A percentile compares a stretch with the other conserved stretches of the same genome.
Conservation (phyloP, 2,797 vertebrate genomes). For the Xerus rutilus region DNA sequence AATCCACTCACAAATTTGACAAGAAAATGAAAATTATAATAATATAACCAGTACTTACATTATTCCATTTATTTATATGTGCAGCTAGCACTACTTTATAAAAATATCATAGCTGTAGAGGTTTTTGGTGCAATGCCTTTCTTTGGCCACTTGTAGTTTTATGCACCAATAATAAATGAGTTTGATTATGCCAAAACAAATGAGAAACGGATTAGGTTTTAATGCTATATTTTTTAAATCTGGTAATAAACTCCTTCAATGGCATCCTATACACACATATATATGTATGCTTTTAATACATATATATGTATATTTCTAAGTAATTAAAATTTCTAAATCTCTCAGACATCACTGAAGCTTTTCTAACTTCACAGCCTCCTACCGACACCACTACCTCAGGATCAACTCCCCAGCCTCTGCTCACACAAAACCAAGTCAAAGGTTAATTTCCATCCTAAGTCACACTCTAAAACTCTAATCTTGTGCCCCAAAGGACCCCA, state of each 20-base stretch:
- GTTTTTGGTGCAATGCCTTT: slow-evolving; percentile 55
- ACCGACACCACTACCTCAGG: neutral
- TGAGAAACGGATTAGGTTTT: slow-evolving; percentile 68
- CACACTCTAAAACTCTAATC: slow-evolving; percentile 25
- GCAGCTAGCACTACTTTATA: slow-evolving; percentile 53
- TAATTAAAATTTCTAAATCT: slow-evolving; percentile 54
- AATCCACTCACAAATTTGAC: slow-evolving; percentile 60
- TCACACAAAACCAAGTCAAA: slow-evolving; percentile 48
- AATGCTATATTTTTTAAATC: slow-evolving; percentile 67
- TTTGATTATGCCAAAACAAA: slow-evolving; percentile 67
- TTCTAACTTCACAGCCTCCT: slow-evolving; percentile 20
- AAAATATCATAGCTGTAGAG: slow-evolving; percentile 41
- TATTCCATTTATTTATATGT: slow-evolving; percentile 49
- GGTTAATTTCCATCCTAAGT: slow-evolving; percentile 47
- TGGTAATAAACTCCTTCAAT: slow-evolving; percentile 69
- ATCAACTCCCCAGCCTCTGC: neutral
- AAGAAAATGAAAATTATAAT: slow-evolving; percentile 25
- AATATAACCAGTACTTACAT: neutral
- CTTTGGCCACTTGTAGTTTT: slow-evolving; percentile 69
- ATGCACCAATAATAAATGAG: slow-evolving; percentile 68
- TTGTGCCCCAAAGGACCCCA: neutral
- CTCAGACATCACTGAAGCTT: slow-evolving; percentile 29
- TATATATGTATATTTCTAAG: neutral
- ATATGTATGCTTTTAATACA: neutral
- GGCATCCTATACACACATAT: slow-evolving; percentile 27